Base-by-base conservation (phyloP, 2,113 vertebrate genomes). In the Macquaria ambigua region DNA sequence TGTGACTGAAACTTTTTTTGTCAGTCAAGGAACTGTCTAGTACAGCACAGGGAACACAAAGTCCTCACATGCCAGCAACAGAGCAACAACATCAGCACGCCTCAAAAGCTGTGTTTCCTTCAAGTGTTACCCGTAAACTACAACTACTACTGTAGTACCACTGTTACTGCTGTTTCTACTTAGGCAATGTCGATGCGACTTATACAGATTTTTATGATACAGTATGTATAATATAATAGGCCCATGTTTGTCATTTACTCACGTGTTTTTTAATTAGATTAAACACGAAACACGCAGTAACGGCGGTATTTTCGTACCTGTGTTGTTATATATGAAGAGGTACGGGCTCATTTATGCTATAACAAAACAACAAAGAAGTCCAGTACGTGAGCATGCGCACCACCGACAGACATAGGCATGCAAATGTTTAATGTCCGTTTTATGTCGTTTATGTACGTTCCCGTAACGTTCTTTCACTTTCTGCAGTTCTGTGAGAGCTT, bases 1-100 rank as follows among this genome's bases (percentile, higher is more conserved):
- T 74, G 16, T 52, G 9, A 7, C 16, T n/a, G 0, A 21, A 34
- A 20, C 5, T 6, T 73, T 16, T n/a, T 18, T 3, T n/a, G n/a
- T n/a, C n/a, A n/a, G n/a, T n/a, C n/a, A n/a, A n/a, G n/a, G n/a
- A n/a, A 75, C 34, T 21, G n/a, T 59, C 5, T 6, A 0, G 48
- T 8, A 41, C 39, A 46, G 66, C 7, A 77, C 37, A 31, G 71
- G 25, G 89, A 71, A 92, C 90, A 89, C 7, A 1, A 84, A 76
- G 90, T 92, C 11, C 86, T 90, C 74, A 31, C 48, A 46, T 59
- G 88, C 37, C 81, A 72, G 21, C 41, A 68, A 7, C 0, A 14
- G 8, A 87, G 34, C 50, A 80, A 79, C 77, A 86, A 72, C 89
- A 83, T 23, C 63, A 75, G 72, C 69, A 84, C 14, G 84, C 81